These are phyloP conservation scores for Pseudanteris insignis DNA, from an alignment of 2,888 invertebrate species.

Conservation along the genomic window DNA sequence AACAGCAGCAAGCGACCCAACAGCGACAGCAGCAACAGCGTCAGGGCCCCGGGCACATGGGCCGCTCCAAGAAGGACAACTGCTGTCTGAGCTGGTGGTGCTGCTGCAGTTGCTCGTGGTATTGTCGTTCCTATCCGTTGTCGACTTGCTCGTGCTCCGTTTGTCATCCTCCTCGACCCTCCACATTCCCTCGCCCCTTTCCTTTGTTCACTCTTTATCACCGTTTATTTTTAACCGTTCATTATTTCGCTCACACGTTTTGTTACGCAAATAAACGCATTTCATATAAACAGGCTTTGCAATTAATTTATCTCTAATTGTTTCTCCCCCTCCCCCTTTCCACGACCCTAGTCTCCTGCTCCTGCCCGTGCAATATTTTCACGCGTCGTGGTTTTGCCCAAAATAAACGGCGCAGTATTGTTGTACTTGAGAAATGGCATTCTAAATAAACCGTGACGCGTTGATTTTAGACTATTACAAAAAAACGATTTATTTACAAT, in stretches of 20 bases:
- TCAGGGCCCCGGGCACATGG: constrained; percentile 68
- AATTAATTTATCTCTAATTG: constrained; percentile 24
- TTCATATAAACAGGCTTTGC: constrained; percentile 16
- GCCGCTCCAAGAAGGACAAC: constrained; percentile 70
- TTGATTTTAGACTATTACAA: no score
- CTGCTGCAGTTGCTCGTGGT: constrained; percentile 72
- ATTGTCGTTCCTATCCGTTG: constrained; percentile 53
- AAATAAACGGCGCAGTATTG: no score
- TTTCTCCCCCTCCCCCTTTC: not conserved
- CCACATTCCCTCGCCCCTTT: constrained; percentile 4
- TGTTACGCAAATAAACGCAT: constrained; percentile 28
- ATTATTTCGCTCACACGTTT: constrained; percentile 15
- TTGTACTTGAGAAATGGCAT: no score
- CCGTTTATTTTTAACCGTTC: constrained; percentile 23
- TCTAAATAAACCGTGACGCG: no score
- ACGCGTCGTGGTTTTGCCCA: no score
- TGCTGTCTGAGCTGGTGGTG: constrained; percentile 73
- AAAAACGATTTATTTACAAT: no score
- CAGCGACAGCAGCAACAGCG: constrained; percentile 52
- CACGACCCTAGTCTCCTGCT: no score
- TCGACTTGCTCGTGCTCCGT: constrained; percentile 16
- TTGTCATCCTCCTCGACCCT: constrained; percentile 1
- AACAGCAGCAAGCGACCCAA: constrained; percentile 51
- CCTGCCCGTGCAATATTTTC: no score
- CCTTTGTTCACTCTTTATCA: constrained; percentile 14